A percentile compares a stretch with the other conserved stretches of the same genome.
Evolutionary conservation across 2,797 vertebrate genomes (phyloP).

Genomic region (Anguilla anguilla): DNA sequence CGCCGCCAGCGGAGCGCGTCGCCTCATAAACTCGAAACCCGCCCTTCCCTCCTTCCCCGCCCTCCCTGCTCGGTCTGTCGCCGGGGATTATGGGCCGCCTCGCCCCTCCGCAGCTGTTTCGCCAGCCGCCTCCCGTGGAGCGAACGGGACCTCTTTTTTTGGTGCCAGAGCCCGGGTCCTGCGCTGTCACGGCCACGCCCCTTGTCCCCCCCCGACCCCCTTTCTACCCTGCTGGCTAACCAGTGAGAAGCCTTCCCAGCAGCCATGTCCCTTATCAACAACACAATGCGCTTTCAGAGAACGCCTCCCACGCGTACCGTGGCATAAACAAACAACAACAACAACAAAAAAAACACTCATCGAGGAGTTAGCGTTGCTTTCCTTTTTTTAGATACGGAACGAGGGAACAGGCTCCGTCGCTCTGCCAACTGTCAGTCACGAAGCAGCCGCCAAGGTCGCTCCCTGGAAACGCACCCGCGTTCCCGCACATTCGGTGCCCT

Average conservation of each 20-base stretch:
- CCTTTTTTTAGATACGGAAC: conserved; percentile 14
- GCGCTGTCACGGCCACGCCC: conserved; percentile 50
- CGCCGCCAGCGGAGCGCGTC: not conserved
- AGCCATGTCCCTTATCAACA: not conserved
- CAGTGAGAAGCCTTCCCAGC: conserved; percentile 27
- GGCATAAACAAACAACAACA: conserved; percentile 42
- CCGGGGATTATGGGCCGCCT: conserved; percentile 65
- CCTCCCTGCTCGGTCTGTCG: conserved; percentile 54
- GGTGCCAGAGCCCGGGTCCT: conserved; percentile 23
- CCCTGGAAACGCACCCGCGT: not conserved
- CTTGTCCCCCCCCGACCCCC: conserved; percentile 21
- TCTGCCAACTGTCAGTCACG: conserved; percentile 41
- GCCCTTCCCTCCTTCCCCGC: conserved; percentile 48
- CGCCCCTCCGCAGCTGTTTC: conserved; percentile 75
- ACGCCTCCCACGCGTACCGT: conserved; percentile 49
- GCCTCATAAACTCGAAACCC: not conserved
- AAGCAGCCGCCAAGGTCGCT: conserved; percentile 24
- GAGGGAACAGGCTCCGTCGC: not conserved
- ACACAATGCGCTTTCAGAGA: conserved; percentile 52
- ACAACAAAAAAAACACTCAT: not conserved
- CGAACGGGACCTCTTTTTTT: conserved; percentile 18
- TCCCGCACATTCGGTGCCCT: not conserved
- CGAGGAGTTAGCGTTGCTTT: conserved; percentile 36
- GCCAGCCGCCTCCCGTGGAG: conserved; percentile 32
- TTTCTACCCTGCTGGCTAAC: conserved; percentile 44